A percentile compares a stretch with the other conserved stretches of the same genome.
Evolutionary conservation across 2,113 vertebrate species (phyloP).

Genomic region (Gallinago undulata): DNA sequence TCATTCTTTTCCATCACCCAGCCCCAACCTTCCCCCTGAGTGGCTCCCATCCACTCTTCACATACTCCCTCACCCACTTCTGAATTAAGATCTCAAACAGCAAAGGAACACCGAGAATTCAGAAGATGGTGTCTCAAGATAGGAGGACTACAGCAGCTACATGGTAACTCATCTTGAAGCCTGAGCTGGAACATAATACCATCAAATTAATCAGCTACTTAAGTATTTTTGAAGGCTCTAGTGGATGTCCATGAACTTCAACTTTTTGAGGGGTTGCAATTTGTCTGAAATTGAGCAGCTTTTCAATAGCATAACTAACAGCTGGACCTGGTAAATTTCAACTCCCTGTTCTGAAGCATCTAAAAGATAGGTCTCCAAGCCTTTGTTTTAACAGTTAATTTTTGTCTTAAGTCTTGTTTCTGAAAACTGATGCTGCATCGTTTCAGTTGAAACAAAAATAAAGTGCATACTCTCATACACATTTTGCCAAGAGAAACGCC

Average conservation of each 20-base stretch:
- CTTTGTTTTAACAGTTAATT: not conserved
- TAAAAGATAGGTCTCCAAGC: not conserved
- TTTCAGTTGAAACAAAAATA: not conserved
- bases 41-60: not conserved
- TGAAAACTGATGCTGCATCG: not conserved
- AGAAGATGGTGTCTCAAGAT: not conserved
- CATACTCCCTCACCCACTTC: not conserved
- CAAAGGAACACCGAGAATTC: not conserved
- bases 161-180: not conserved
- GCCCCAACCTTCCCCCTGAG: not conserved
- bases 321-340: not conserved
- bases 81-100: not conserved
- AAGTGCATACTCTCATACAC: accelerated
- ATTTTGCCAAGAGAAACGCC: not conserved
- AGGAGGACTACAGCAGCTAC: not conserved
- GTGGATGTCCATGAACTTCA: not conserved
- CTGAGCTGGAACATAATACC: not conserved
- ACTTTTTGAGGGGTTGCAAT: not conserved
- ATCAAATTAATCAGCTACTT: not conserved
- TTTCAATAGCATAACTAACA: not conserved
- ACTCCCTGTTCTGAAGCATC: not conserved
- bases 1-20: not conserved
- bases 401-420: not conserved
- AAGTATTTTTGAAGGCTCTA: not conserved
- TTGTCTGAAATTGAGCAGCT: not conserved